These are phyloP conservation scores for Drosophila suboccidentalis DNA, from an alignment of 2,888 invertebrate species.

Conservation along the genomic window DNA sequence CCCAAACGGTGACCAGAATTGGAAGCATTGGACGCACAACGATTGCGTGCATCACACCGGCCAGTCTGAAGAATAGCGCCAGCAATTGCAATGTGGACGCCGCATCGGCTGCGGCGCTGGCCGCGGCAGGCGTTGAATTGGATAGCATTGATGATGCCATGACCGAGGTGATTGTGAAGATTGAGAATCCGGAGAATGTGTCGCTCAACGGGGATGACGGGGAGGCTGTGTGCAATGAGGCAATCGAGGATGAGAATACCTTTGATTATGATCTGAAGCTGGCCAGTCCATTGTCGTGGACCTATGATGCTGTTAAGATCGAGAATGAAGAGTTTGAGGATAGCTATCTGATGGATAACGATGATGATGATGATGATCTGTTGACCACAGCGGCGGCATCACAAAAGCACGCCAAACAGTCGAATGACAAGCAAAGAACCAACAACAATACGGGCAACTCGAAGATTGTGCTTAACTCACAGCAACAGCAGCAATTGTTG, in stretches of 20 bases:
- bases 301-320: constrained; percentile 84
- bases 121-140: constrained; percentile 82
- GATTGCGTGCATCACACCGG: constrained; percentile 82
- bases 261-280: constrained; percentile 85
- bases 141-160: constrained; percentile 82
- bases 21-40: constrained; percentile 84
- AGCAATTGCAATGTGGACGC: constrained; percentile 76
- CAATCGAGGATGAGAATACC: constrained; percentile 75
- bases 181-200: constrained; percentile 79
- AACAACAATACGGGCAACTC: constrained; percentile 44
- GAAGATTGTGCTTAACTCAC: constrained; percentile 47
- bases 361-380: constrained; percentile 82
- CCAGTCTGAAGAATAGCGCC: constrained; percentile 61
- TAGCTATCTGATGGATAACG: constrained; percentile 80
- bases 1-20: constrained; percentile 78
- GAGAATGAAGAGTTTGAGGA: constrained; percentile 85
- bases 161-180: constrained; percentile 84
- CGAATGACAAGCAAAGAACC: constrained; percentile 59
- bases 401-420: constrained; percentile 79
- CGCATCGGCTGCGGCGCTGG: constrained; percentile 78
- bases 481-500: constrained; percentile 72
- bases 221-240: constrained; percentile 77
- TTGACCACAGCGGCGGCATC: constrained; percentile 78
- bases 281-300: constrained; percentile 85
- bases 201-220: constrained; percentile 75